Percentiles rank a stretch among this genome's conserved stretches.
Conservation (phyloP, 1,140 invertebrate genomes). For the Psix sp. region DNA sequence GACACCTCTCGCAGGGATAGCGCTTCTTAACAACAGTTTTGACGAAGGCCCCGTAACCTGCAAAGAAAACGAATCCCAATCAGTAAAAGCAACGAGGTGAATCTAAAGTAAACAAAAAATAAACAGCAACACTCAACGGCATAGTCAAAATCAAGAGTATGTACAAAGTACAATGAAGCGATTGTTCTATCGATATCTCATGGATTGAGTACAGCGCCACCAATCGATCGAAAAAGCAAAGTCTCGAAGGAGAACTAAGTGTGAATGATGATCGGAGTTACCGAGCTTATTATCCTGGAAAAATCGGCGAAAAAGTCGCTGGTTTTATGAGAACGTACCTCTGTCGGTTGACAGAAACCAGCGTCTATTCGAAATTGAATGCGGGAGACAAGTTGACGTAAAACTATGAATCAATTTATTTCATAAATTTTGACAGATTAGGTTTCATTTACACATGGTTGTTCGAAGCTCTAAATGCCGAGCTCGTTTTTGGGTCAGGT, state of each 20-base stretch:
- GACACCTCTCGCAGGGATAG: conserved; percentile 63
- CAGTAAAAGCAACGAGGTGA: conserved; percentile 15
- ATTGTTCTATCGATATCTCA: conserved; percentile 4
- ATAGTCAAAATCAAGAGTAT: conserved; percentile 1
- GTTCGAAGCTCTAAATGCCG: no score
- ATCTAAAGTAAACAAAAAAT: conserved; percentile 22
- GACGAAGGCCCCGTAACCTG: conserved; percentile 41
- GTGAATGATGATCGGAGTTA: conserved; percentile 2
- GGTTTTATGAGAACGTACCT: conserved; percentile 16
- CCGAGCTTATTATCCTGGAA: no score
- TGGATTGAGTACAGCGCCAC: background rate
- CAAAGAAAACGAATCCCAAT: conserved; percentile 42
- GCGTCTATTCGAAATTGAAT: conserved; percentile 8
- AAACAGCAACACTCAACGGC: conserved; percentile 36
- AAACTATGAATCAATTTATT: conserved; percentile 50
- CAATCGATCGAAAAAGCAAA: background rate
- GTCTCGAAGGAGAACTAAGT: no score
- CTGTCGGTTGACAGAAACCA: conserved; percentile 14
- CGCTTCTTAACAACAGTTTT: conserved; percentile 36
- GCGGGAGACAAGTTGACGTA: conserved; percentile 17
- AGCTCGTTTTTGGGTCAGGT: conserved; percentile 42
- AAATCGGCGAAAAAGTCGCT: no score
- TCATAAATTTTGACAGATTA: conserved; percentile 21
- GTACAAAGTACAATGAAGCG: no score
- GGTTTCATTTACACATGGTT: conserved; percentile 28